These are phyloP conservation scores for Chaenodraco wilsoni DNA, from an alignment of 2,797 vertebrate genomes.

Conservation along the genomic window DNA sequence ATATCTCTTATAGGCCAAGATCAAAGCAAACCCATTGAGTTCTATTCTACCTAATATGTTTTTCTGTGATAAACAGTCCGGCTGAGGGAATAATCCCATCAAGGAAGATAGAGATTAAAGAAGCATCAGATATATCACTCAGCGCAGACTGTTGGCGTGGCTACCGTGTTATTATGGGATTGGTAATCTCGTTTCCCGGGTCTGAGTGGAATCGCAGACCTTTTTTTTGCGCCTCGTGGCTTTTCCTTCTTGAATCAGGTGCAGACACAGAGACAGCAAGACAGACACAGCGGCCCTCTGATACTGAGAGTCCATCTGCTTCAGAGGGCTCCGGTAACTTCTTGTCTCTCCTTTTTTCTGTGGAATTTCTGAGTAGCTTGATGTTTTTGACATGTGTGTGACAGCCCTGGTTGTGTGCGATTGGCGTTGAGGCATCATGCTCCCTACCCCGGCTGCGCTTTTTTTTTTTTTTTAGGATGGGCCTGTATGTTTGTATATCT, in stretches of 20 bases:
- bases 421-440: constrained; percentile 80
- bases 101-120: constrained; percentile 78
- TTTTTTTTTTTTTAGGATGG: constrained; percentile 47
- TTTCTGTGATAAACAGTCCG: constrained; percentile 81
- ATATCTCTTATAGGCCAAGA: constrained; percentile 74
- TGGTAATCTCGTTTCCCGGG: constrained; percentile 78
- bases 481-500: constrained; percentile 52
- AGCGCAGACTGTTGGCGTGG: constrained; percentile 70
- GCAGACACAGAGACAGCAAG: constrained; percentile 67
- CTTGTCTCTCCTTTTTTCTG: constrained; percentile 76
- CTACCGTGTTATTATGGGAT: constrained; percentile 77
- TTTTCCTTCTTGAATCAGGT: constrained; percentile 64
- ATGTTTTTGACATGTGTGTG: constrained; percentile 91
- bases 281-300: constrained; percentile 69
- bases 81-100: constrained; percentile 81
- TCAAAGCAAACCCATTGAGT: constrained; percentile 80
- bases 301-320: constrained; percentile 77
- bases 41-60: constrained; percentile 81
- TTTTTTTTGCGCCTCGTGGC: constrained; percentile 47
- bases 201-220: constrained; percentile 71
- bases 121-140: constrained; percentile 78
- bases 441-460: constrained; percentile 82
- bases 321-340: constrained; percentile 74
- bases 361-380: constrained; percentile 90
- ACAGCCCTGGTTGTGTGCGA: constrained; percentile 84